These are phyloP conservation scores for Zaprionus capensis DNA, from an alignment of 1,140 invertebrate genomes.

Conservation along the genomic window DNA sequence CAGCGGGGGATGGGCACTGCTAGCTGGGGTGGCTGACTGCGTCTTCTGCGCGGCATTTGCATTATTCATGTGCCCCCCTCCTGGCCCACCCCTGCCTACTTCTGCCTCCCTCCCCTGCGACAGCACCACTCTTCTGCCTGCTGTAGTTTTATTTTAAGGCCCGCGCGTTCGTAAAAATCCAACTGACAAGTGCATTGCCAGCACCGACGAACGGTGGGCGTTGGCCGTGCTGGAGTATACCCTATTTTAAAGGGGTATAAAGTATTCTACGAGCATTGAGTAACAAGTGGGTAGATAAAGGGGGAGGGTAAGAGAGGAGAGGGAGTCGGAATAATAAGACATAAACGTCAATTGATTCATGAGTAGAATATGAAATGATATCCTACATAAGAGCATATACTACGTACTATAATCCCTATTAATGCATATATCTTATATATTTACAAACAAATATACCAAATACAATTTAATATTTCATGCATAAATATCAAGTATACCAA, in stretches of 20 bases:
- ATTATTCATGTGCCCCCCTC: slow-evolving; percentile 65
- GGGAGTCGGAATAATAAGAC: background rate
- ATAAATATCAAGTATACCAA: too few relatives aligned
- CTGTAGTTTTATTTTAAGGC: slow-evolving; percentile 77
- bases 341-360: too few relatives aligned
- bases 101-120: background rate
- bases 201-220: slow-evolving; percentile 31
- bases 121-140: background rate
- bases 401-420: too few relatives aligned
- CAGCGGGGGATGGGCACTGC: background rate
- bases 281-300: background rate
- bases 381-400: too few relatives aligned
- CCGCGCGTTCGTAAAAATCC: slow-evolving; percentile 68
- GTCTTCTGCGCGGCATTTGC: slow-evolving; percentile 64
- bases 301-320: too few relatives aligned
- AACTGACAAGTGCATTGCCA: slow-evolving; percentile 66
- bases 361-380: too few relatives aligned
- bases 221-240: slow-evolving; percentile 27
- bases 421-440: too few relatives aligned
- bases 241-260: slow-evolving; percentile 14
- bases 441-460: too few relatives aligned
- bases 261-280: background rate
- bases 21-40: slow-evolving; percentile 8
- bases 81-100: background rate
- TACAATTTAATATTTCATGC: too few relatives aligned